Conservation (phyloP, 2,888 invertebrate species). For the Pseudanteris insignis region DNA sequence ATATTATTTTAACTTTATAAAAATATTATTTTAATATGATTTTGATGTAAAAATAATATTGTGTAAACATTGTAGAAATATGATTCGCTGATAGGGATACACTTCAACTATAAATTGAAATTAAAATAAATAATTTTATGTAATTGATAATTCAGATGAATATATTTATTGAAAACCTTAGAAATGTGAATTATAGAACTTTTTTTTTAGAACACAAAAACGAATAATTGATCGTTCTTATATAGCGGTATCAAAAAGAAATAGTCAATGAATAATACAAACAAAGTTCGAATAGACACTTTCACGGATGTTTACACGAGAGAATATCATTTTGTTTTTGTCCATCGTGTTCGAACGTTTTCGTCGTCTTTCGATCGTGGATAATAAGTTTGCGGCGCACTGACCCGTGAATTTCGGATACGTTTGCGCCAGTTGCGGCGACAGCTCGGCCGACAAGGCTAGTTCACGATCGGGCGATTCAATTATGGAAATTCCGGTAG, state of each 20-base stretch:
- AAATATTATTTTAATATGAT: no score
- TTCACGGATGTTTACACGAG: constrained; percentile 27
- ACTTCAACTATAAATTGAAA: no score
- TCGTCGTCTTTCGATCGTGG: constrained; percentile 44
- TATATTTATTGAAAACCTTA: no score
- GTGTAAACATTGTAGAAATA: no score
- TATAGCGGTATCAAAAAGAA: constrained; percentile 2
- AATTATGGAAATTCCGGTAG: constrained; percentile 59
- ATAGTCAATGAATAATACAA: constrained; percentile 1
- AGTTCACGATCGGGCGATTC: constrained; percentile 57
- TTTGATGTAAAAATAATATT: no score
- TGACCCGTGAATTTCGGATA: constrained; percentile 61
- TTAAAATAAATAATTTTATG: no score
- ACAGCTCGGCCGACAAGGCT: constrained; percentile 63
- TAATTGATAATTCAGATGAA: no score
- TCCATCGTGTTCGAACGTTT: constrained; percentile 27
- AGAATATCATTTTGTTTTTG: constrained; percentile 37
- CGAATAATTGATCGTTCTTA: no score
- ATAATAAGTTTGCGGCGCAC: constrained; percentile 59
- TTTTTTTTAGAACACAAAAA: no score
- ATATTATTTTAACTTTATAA: no score
- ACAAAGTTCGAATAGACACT: constrained; percentile 3
- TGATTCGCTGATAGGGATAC: no score
- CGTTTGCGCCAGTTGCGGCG: constrained; percentile 60
- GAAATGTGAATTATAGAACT: no score